These are phyloP conservation scores for Aphelocoma coerulescens DNA, from an alignment of 2,113 vertebrate genomes.

Conservation along the genomic window DNA sequence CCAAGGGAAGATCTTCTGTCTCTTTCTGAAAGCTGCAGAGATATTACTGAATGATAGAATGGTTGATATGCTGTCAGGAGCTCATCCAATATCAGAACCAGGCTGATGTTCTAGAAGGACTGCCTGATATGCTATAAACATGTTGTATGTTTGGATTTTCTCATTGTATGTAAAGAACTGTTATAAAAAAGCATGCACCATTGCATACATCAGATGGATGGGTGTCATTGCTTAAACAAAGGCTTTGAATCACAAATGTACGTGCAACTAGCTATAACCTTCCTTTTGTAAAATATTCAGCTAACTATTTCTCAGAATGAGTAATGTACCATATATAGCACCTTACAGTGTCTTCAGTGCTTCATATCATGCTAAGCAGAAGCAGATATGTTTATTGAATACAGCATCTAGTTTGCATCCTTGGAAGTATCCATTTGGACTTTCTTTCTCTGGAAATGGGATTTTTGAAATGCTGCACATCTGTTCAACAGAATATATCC, in stretches of 20 bases:
- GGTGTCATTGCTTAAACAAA: constrained; percentile 69
- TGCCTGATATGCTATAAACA: constrained; percentile 37
- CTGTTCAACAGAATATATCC: not conserved
- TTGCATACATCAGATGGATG: constrained; percentile 64
- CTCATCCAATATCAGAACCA: not conserved
- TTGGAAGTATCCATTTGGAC: constrained; percentile 23
- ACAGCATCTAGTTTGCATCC: not conserved
- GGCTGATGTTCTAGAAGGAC: not conserved
- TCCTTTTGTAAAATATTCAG: constrained; percentile 70
- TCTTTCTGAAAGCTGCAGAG: constrained; percentile 18
- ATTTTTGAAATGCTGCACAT: constrained; percentile 27
- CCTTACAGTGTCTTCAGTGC: constrained; percentile 40
- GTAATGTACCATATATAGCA: constrained; percentile 56
- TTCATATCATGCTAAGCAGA: constrained; percentile 36
- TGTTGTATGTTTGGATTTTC: constrained; percentile 51
- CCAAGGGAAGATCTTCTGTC: constrained; percentile 53
- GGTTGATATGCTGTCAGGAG: not conserved
- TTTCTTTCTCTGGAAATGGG: constrained; percentile 11
- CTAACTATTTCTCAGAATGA: constrained; percentile 62
- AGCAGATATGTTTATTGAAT: constrained; percentile 49
- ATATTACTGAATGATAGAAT: constrained; percentile 58
- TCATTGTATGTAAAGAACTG: constrained; percentile 26
- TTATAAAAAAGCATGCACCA: constrained; percentile 11
- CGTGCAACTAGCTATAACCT: constrained; percentile 63
- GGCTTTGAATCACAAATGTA: constrained; percentile 64